Evolutionary conservation across 1,140 invertebrate species (phyloP), one percentile per base, ranked within the genome.

Genomic region (Cydia splendana): DNA sequence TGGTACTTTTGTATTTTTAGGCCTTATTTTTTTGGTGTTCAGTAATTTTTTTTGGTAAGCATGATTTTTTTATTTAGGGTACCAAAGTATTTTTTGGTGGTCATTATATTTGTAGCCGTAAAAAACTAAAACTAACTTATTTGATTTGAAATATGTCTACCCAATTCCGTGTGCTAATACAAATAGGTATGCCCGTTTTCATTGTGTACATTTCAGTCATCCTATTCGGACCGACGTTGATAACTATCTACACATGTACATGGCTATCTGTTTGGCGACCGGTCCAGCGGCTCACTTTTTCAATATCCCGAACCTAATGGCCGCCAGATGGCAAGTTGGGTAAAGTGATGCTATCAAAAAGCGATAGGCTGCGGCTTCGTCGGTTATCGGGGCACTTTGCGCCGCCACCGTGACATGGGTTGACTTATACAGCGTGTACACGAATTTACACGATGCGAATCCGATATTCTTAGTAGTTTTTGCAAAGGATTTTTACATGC

Each of bases 311-410:
- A 73, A 88, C 80, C 88, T 93, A 93, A 93, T 93, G 91, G 90
- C 88, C 85, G 84, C 77, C 91, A 93, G 89, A 89, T 93, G 91
- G 90, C 88, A 87, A 92, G 86, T 93, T 92, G 82, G 85, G 85
- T 82, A 91, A 93, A 93, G 90, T 92, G 91, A 90, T 90, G 91
- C 91, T 91, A 93, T 93, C 91, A 93, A 93, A 93, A 91, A 92
- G 88, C 89, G 88, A 91, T 93, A 91, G 91, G 88, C 87, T 81
- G 88, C 84, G 88, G 88, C 86, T 89, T 87, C 85, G 81, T 81
- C 88, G 84, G 91, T 93, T 93, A 91, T 91, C 91, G 88, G 82
- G 86, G 83, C 88, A 93, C 91, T 93, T 93, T 93, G 82, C 90
- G 88, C 83, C 69, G 83, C 86, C 81, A 77, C 77, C 81, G 78